Percentiles rank a stretch among this genome's conserved stretches.
These are phyloP conservation scores for Zelleria hepariella DNA, from an alignment of 2,888 invertebrate species.

Conservation along the genomic window DNA sequence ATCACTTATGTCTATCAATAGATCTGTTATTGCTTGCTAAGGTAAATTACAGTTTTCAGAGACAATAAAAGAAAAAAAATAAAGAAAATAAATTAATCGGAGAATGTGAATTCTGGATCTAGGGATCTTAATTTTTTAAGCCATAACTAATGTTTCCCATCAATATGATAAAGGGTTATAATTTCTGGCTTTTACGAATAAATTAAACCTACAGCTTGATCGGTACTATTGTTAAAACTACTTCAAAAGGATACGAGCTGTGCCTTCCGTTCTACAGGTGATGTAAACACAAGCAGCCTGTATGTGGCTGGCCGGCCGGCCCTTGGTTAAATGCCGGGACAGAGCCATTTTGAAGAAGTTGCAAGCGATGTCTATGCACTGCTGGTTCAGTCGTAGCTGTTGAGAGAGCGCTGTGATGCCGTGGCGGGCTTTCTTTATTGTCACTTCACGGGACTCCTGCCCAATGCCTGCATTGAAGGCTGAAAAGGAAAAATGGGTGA, in stretches of 20 bases:
- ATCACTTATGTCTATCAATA: conserved; percentile 97
- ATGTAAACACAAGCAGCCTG: conserved; percentile 98
- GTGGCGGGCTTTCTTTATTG: conserved; percentile 87
- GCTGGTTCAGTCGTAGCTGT: conserved; percentile 89
- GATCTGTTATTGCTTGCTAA: conserved; percentile 70
- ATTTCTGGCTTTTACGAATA: too few species aligned
- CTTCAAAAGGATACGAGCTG: conserved; percentile 85
- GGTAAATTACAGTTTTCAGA: too few species aligned
- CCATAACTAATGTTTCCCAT: too few species aligned
- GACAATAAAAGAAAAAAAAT: too few species aligned
- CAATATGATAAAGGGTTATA: too few species aligned
- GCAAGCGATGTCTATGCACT: conserved; percentile 93
- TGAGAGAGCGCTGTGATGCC: conserved; percentile 89
- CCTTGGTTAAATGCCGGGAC: conserved; percentile 87
- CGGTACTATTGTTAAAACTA: too few species aligned
- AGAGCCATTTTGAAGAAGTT: conserved; percentile 95
- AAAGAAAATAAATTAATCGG: too few species aligned
- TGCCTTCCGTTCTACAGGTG: conserved; percentile 95
- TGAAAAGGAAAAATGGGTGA: conserved; percentile 23
- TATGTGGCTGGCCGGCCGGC: conserved; percentile 90
- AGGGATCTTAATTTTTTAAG: too few species aligned
- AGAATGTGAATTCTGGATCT: too few species aligned
- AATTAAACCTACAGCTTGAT: too few species aligned
- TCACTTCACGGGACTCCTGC: conserved; percentile 93
- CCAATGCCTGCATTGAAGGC: conserved; percentile 85